Base-by-base conservation (phyloP, 2,888 invertebrate genomes). In the Aleiodes testaceus region DNA sequence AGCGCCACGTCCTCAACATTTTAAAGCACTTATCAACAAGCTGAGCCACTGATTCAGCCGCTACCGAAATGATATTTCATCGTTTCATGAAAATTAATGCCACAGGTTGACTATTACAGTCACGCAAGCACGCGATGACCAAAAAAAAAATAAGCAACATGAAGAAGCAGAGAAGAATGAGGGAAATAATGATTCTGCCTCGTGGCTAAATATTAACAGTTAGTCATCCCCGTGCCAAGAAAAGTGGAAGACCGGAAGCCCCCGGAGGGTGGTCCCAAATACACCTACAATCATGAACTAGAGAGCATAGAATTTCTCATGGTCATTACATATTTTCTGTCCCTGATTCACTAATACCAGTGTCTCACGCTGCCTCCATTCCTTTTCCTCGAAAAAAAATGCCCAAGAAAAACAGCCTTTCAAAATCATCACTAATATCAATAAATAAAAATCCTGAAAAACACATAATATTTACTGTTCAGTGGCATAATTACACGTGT, bases 51-150 rank as follows among this genome's bases (percentile, higher is more conserved):
- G 55, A 70, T 70, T 75, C 73, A 66, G 63, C 66, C 75, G 82
- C 82, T 82, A 79, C 83, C 79, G 80, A 81, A 81, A 78, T 80
- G 78, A 82, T 80, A 80, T 81, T 79, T 81, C 79, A 80, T 74
- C 73, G 74, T 36, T 59, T 42, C 59, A 59, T 4, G 16, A 36
- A 42, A 59, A 36, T 36, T 75, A 22, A 45, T 59, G 73, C 73
- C 76, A 78, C 73, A 72, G 71, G 63, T 66, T 72, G 42, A 73
- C 79, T 75, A 78, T 75, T 79, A 79, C 77, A 75, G 76, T 75
- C 81, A 81, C 81, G 82, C 81, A 77, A 82, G 73, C 82, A 81
- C 81, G 82, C 82, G 79, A 81, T 81, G 79, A 71, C 67, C 65
- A 61, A 36, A 36, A 36, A 36, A 36, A 36, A 36, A 36, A 36